Evolutionary conservation across 1,140 invertebrate genomes (phyloP).

Genomic region (Pissodes strobi): DNA sequence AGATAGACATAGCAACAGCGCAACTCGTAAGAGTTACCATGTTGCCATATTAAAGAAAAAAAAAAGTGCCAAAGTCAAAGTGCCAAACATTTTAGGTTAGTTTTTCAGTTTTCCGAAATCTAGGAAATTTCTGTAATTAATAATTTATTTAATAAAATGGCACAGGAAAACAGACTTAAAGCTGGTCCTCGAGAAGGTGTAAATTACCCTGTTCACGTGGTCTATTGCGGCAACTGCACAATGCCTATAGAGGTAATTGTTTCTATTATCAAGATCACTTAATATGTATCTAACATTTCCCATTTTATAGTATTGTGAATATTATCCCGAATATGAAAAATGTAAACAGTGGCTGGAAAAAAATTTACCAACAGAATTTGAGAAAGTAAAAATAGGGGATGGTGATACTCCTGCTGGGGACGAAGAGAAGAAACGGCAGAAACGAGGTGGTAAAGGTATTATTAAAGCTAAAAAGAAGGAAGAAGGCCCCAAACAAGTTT

Average conservation of each 20-base stretch:
- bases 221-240: slow-evolving; percentile 94
- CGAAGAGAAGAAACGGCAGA: slow-evolving; percentile 93
- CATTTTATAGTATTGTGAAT: slow-evolving; percentile 85
- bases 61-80: too few relatives aligned
- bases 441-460: slow-evolving; percentile 86
- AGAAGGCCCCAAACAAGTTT: slow-evolving; percentile 77
- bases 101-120: too few relatives aligned
- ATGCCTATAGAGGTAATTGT: slow-evolving; percentile 83
- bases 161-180: slow-evolving; percentile 43
- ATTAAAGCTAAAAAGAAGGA: slow-evolving; percentile 88
- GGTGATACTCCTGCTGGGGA: slow-evolving; percentile 74
- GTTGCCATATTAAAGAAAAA: too few relatives aligned
- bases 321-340: slow-evolving; percentile 96
- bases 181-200: slow-evolving; percentile 62
- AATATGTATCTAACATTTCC: background rate
- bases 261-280: background rate
- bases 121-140: too few relatives aligned
- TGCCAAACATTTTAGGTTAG: too few relatives aligned
- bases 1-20: too few relatives aligned
- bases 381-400: slow-evolving; percentile 80
- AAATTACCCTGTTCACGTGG: slow-evolving; percentile 83
- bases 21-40: too few relatives aligned
- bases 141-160: too few relatives aligned
- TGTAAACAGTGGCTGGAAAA: slow-evolving; percentile 96
- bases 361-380: slow-evolving; percentile 91